Percentiles rank a stretch among this genome's conserved stretches.
Evolutionary conservation across 2,113 vertebrate genomes (phyloP).

Genomic region (Dipodomys ordii): DNA sequence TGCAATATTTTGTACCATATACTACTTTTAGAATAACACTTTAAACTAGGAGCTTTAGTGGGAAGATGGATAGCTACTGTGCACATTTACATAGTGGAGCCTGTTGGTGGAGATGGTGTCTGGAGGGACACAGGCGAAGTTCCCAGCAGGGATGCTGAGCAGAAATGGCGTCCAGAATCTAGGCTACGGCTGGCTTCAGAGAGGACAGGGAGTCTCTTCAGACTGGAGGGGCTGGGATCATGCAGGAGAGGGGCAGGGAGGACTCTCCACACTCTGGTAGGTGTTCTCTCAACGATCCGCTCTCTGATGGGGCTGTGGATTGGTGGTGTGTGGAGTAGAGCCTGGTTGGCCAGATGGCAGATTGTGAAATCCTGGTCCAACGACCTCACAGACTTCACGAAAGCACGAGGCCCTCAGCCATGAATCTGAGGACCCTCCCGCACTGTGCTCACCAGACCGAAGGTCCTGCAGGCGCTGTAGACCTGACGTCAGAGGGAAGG

Average conservation of each 20-base stretch:
- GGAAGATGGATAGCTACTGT: neutral
- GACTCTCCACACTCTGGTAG: rapidly evolving
- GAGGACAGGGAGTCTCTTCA: no score
- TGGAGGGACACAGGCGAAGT: neutral
- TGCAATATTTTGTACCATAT: neutral
- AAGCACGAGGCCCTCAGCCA: neutral
- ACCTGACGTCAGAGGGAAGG: neutral
- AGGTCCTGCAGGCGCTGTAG: neutral
- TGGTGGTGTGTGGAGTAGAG: neutral
- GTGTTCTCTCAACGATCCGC: neutral
- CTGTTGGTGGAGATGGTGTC: rapidly evolving
- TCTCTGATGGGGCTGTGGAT: neutral
- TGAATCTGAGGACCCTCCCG: neutral
- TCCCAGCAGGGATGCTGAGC: neutral
- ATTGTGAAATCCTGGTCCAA: rapidly evolving
- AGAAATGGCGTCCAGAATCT: neutral
- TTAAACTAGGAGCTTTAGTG: neutral
- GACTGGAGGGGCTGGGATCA: no score
- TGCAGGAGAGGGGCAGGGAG: neutral
- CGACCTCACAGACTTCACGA: neutral
- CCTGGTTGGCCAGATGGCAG: neutral
- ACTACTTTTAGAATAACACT: neutral
- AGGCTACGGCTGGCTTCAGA: neutral
- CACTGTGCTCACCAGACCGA: no score
- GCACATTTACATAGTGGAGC: no score